Evolutionary conservation across 2,888 invertebrate species (phyloP), one percentile per base, ranked within the genome.

Genomic region (Drosophila vallismaia): DNA sequence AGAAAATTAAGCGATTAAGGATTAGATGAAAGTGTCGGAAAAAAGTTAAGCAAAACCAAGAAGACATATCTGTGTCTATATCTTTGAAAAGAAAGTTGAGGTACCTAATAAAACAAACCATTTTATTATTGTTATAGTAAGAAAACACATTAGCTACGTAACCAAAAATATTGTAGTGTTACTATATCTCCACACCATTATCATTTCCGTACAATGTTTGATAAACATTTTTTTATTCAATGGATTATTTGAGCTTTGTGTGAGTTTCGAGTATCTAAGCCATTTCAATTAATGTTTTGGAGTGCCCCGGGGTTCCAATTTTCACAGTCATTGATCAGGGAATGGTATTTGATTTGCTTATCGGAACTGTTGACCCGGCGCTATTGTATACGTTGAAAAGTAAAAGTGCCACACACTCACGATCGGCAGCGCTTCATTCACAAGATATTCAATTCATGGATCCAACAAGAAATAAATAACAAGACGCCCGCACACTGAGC

Each of bases 341-440:
- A 42, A 44, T 49, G 33, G 14, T 42, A 45, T 54, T 55, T 44
- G 52, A 56, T 62, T 71, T 42, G 42, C 45, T 57, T 71, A 71
- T 64, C 56, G 51, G 38, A 69, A 42, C 63, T 36, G 29, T 54
- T 67, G 71, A 50, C 53, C 54, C 28, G 49, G 24, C 33, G 62
- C 45, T 28, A 52, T 56, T 71, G 72, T 54, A 46, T 45, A 46
- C 53, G 24, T 55, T 56, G 66, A 59, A 76, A 87, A 87, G 82
- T 87, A 82, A 82, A 87, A 82, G 82, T 79, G 33, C 64, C 62
- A 50, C 50, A 67, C 59, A 71, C 53, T 75, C 79, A 81, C 78
- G 78, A 80, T 69, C 60, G 38, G 36, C 36, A n/a, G 45, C 45
- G 54, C 55, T 68, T 82, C 85, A 87, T 82, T 82, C 85, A 81